A percentile compares a stretch with the other conserved stretches of the same genome.
These are phyloP conservation scores for Operophtera brumata DNA, from an alignment of 2,888 invertebrate genomes.

Conservation along the genomic window DNA sequence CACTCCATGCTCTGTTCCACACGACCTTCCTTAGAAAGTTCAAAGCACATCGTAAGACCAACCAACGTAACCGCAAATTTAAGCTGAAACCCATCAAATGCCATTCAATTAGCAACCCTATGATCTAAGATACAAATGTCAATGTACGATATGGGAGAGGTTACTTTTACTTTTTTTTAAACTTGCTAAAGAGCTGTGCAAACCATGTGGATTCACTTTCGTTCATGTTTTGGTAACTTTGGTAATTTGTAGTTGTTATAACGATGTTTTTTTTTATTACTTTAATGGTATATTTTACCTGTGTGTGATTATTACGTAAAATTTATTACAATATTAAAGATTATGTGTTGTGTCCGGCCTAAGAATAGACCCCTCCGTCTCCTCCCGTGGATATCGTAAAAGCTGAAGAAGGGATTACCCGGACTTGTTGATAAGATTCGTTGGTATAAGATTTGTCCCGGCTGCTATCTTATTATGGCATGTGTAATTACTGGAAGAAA, in stretches of 20 bases:
- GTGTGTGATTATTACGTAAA: too few species aligned
- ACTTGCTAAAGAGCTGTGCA: constrained; percentile 41
- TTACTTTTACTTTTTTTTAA: constrained; percentile 59
- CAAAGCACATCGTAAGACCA: constrained; percentile 31
- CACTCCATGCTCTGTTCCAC: constrained; percentile 34
- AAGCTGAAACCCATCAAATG: constrained; percentile 23
- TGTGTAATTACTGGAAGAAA: too few species aligned
- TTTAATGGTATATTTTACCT: not conserved
- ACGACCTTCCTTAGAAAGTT: constrained; percentile 73
- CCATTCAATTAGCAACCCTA: constrained; percentile 45
- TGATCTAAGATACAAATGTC: constrained; percentile 32
- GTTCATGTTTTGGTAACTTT: constrained; percentile 30
- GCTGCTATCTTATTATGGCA: too few species aligned
- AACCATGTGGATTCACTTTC: constrained; percentile 58
- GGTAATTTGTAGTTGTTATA: constrained; percentile 1
- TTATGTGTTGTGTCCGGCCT: too few species aligned
- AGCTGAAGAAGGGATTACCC: too few species aligned
- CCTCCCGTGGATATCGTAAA: too few species aligned
- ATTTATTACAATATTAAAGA: too few species aligned
- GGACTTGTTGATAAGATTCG: too few species aligned
- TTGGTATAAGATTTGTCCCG: too few species aligned
- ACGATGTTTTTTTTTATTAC: not conserved
- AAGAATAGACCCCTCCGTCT: too few species aligned
- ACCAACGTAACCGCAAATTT: constrained; percentile 51
- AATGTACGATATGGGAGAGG: constrained; percentile 19